Conservation (phyloP, 2,888 invertebrate genomes). For the Xylophagus ater region DNA sequence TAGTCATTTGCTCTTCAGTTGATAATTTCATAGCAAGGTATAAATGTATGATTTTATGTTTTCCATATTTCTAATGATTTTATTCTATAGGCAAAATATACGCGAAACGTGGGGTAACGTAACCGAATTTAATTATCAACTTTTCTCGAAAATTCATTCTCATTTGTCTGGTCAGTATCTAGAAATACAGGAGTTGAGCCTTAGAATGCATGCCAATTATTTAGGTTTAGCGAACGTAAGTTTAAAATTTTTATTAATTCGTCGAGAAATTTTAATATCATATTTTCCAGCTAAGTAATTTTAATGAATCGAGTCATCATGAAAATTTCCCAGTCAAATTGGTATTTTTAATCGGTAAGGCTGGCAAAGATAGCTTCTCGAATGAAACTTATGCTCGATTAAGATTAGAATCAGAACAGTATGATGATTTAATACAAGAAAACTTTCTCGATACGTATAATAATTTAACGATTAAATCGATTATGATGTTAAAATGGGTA, state of each 20-base stretch:
- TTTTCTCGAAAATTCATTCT: constrained; percentile 31
- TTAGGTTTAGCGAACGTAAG: constrained; percentile 20
- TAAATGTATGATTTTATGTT: neutral
- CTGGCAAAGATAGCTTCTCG: constrained; percentile 23
- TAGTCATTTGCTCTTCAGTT: constrained; percentile 66
- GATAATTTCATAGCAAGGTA: constrained; percentile 52
- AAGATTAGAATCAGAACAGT: constrained; percentile 52
- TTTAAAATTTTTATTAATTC: neutral
- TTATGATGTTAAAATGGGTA: constrained; percentile 75
- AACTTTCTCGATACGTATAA: constrained; percentile 74
- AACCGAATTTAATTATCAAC: constrained; percentile 34
- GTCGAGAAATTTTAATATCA: neutral
- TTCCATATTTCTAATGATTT: constrained; percentile 4
- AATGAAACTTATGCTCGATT: constrained; percentile 52
- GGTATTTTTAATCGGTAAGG: constrained; percentile 31
- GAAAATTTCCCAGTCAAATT: constrained; percentile 25
- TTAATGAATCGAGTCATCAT: constrained; percentile 17
- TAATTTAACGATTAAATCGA: constrained; percentile 74
- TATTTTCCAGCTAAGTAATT: constrained; percentile 10
- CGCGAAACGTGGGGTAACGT: constrained; percentile 39
- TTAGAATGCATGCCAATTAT: constrained; percentile 27
- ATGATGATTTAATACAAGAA: constrained; percentile 72
- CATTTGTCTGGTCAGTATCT: constrained; percentile 30
- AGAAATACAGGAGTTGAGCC: constrained; percentile 22
- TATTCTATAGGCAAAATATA: constrained; percentile 29